phyloP scores from a whole-genome alignment of 2,113 vertebrate genomes.

The Triplophysa tibetana region DNA sequence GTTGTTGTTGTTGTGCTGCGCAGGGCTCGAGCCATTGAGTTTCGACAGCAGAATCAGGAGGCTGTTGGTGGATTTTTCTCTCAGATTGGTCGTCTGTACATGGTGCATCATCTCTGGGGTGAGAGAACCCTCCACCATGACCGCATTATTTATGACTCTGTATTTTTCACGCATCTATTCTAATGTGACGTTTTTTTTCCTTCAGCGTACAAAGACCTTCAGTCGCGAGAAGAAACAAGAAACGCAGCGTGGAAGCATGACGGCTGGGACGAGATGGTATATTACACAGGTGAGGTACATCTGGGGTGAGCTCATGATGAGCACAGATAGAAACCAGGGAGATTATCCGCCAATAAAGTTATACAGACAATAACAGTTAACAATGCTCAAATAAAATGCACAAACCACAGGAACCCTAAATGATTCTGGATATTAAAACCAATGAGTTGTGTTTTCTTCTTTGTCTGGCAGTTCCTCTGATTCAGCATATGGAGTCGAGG shows the following conservation, averaged over 20 bases:
- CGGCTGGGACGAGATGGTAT: slow-evolving; percentile 92
- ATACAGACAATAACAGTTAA: too few species aligned
- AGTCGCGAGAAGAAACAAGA: slow-evolving; percentile 87
- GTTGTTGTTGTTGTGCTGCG: slow-evolving; percentile 21
- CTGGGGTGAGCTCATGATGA: too few species aligned
- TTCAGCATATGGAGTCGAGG: slow-evolving; percentile 97
- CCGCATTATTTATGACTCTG: too few species aligned
- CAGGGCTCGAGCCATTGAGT: slow-evolving; percentile 91
- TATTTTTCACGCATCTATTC: not conserved
- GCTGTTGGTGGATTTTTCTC: slow-evolving; percentile 96
- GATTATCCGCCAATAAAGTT: too few species aligned
- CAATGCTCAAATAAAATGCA: too few species aligned
- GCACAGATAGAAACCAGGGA: too few species aligned
- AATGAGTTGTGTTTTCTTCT: not conserved
- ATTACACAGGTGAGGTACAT: slow-evolving; percentile 82
- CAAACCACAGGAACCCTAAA: too few species aligned
- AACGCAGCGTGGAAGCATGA: slow-evolving; percentile 91
- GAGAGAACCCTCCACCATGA: not conserved
- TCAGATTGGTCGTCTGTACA: slow-evolving; percentile 91
- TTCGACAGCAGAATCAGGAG: slow-evolving; percentile 85
- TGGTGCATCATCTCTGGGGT: slow-evolving; percentile 99
- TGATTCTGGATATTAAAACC: not conserved
- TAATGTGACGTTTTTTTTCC: not conserved
- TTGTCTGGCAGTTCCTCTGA: slow-evolving; percentile 84
- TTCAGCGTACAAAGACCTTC: slow-evolving; percentile 92